These are phyloP conservation scores for Esox lucius DNA, from an alignment of 2,797 vertebrate genomes.

Conservation along the genomic window DNA sequence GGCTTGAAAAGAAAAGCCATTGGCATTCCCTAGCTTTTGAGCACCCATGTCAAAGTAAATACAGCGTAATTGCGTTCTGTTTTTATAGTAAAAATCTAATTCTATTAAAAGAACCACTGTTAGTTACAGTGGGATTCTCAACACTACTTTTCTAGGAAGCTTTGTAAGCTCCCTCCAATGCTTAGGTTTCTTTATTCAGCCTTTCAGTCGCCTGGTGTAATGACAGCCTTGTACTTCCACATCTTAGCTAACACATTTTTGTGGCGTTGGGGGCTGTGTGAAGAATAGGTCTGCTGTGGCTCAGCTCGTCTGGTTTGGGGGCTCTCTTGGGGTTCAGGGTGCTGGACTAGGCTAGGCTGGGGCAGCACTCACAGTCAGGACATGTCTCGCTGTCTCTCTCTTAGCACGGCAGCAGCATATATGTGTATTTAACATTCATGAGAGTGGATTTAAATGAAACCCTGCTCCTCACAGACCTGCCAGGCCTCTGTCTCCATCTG, in stretches of 20 bases:
- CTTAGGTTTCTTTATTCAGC: slow-evolving; percentile 51
- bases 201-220: slow-evolving; percentile 57
- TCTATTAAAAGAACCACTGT: slow-evolving; percentile 50
- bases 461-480: slow-evolving; percentile 60
- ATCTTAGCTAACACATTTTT: slow-evolving; percentile 45
- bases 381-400: slow-evolving; percentile 23
- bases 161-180: slow-evolving; percentile 54
- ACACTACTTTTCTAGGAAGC: slow-evolving; percentile 27
- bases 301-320: slow-evolving; percentile 32
- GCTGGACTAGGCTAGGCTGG: not conserved
- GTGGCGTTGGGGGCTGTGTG: slow-evolving; percentile 32
- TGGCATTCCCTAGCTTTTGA: slow-evolving; percentile 26
- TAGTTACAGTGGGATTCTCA: slow-evolving; percentile 42
- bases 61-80: slow-evolving; percentile 27
- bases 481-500: slow-evolving; percentile 26
- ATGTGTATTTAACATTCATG: slow-evolving; percentile 52
- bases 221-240: slow-evolving; percentile 64
- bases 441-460: slow-evolving; percentile 49
- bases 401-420: slow-evolving; percentile 27
- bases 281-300: slow-evolving; percentile 30
- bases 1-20: slow-evolving; percentile 18
- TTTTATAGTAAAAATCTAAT: slow-evolving; percentile 4
- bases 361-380: not conserved
- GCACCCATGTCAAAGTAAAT: slow-evolving; percentile 44
- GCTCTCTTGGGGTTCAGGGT: slow-evolving; percentile 13